These are phyloP conservation scores for Panopea generosa DNA, from an alignment of 2,888 invertebrate species.

Conservation along the genomic window DNA sequence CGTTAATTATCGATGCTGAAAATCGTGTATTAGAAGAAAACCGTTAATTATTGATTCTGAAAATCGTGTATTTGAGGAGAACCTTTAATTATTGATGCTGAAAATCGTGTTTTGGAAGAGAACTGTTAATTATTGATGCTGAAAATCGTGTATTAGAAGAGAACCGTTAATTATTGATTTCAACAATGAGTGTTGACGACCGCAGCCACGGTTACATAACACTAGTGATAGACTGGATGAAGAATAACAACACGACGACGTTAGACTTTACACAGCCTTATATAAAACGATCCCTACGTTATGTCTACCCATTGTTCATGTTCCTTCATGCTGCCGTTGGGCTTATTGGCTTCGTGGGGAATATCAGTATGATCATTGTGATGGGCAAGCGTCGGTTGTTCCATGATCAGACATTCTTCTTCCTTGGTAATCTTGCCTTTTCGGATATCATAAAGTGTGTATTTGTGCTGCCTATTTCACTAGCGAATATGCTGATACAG, in stretches of 20 bases:
- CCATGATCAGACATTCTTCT: slow-evolving; percentile 89
- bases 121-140: too few relatives aligned
- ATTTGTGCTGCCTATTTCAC: slow-evolving; percentile 89
- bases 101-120: too few relatives aligned
- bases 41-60: too few relatives aligned
- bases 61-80: too few relatives aligned
- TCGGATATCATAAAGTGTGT: slow-evolving; percentile 90
- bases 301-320: slow-evolving; percentile 88
- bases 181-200: slow-evolving; percentile 19
- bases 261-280: slow-evolving; percentile 88
- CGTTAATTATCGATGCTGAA: too few relatives aligned
- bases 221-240: slow-evolving; percentile 19
- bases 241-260: slow-evolving; percentile 82
- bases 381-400: slow-evolving; percentile 86
- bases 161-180: too few relatives aligned
- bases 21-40: too few relatives aligned
- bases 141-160: too few relatives aligned
- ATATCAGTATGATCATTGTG: slow-evolving; percentile 87
- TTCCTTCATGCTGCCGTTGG: slow-evolving; percentile 88
- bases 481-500: slow-evolving; percentile 89
- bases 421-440: slow-evolving; percentile 89
- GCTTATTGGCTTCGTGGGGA: slow-evolving; percentile 87
- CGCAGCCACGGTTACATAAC: slow-evolving; percentile 23
- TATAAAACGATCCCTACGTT: slow-evolving; percentile 86
- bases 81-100: too few relatives aligned